Conservation (phyloP, 2,888 invertebrate genomes). For the Perdita meconis region DNA sequence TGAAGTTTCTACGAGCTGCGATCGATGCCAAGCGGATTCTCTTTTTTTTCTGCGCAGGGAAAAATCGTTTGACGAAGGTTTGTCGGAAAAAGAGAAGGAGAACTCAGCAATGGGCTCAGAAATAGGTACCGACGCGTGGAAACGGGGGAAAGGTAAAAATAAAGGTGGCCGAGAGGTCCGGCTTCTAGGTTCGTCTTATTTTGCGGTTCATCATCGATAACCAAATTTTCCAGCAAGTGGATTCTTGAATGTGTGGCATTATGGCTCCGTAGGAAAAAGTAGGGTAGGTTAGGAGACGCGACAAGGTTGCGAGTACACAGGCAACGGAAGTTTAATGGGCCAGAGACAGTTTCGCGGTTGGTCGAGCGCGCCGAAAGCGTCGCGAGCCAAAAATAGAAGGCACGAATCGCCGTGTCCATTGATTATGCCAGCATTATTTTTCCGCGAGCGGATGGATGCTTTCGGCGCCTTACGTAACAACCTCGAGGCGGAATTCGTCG, state of each 20-base stretch:
- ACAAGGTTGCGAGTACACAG: not conserved
- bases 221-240: no score
- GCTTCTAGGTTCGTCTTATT: no score
- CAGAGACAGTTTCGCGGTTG: not conserved
- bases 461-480: conserved; percentile 20
- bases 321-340: conserved; percentile 16
- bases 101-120: not conserved
- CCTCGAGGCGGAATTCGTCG: not conserved
- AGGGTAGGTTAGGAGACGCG: no score
- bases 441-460: not conserved
- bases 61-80: not conserved
- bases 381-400: conserved; percentile 29
- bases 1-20: conserved; percentile 1
- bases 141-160: not conserved
- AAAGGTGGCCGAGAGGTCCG: not conserved
- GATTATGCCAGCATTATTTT: conserved; percentile 30
- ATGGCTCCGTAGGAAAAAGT: no score
- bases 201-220: no score
- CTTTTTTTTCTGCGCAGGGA: not conserved
- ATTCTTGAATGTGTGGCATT: no score
- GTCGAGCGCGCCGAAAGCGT: conserved; percentile 5
- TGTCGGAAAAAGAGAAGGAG: not conserved
- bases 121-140: not conserved
- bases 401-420: conserved; percentile 27
- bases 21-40: not conserved